Base-by-base conservation (phyloP, 2,888 invertebrate species). In the Heteropelma amictum region DNA sequence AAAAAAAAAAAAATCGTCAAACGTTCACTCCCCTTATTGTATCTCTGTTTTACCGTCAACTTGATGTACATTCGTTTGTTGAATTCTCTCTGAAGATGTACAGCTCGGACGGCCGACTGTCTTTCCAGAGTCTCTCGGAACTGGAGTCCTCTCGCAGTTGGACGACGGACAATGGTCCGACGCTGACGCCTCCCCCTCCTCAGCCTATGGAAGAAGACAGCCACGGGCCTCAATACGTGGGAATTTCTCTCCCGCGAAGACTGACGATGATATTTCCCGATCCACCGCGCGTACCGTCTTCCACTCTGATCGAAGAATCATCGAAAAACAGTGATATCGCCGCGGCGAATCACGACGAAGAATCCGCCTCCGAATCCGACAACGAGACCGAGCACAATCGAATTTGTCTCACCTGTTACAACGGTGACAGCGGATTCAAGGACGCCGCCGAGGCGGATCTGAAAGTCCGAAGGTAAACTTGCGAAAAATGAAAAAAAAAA, bases 201-300 rank as follows among this genome's bases (percentile, higher is more conserved):
- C 74, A 76, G 7, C 80, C 82, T 1, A 76, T 81, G 81, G 89
- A 82, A 26, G 91, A 92, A 60, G 92, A 92, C 64, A 90, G 92
- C 40, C 91, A 90, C 49, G 92, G 92, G 47, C 88, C 90, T 26
- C 89, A 91, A 78, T 95, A 94, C 85, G 92, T 95, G 90, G 96
- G 96, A 19, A 93, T 96, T 70, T 92, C 94, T 84, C 90, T 96
- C 79, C 95, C 96, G 5, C 90, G 91, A 65, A 92, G 92, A 83
- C 90, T 95, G 38, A 89, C 90, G 73, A 92, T 93, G 83, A 90
- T 95, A 70, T 95, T 95, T 89, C 93, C 93, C 45, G 91, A 91
- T 87, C 76, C 79, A 30, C 67, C 80, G 7, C 80, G 81, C 10
- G 17, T 76, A 10, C 74, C 78, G 2, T 65, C 80, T 2, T 68